Percentiles rank a stretch among this genome's conserved stretches.
Conservation (phyloP, 2,888 invertebrate species). For the Ichneumoninae sp. region DNA sequence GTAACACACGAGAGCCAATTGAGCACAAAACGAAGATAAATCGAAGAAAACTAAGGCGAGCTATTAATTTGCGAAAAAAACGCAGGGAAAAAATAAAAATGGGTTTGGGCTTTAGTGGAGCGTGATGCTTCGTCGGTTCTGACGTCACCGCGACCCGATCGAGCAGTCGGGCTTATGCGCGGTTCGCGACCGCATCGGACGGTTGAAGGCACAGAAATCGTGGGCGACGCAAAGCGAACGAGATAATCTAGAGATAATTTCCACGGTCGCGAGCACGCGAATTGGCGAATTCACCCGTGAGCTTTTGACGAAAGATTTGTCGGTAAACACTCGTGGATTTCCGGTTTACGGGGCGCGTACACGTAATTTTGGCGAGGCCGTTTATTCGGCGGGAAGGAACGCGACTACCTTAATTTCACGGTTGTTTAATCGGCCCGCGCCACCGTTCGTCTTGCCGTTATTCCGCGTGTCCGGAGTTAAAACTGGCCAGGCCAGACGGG, state of each 20-base stretch:
- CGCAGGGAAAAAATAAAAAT: too few species aligned
- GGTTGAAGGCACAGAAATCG: neutral
- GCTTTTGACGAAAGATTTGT: neutral
- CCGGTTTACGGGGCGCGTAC: too few species aligned
- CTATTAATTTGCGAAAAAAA: too few species aligned
- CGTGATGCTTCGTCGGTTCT: too few species aligned
- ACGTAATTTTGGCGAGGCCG: neutral
- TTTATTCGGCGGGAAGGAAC: constrained; percentile 29
- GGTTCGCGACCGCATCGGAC: neutral
- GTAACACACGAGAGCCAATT: too few species aligned
- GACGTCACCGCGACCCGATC: too few species aligned
- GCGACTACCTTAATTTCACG: constrained; percentile 48
- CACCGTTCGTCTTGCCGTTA: constrained; percentile 18
- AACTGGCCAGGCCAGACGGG: neutral
- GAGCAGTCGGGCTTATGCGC: neutral
- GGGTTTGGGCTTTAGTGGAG: too few species aligned
- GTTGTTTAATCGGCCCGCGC: constrained; percentile 37
- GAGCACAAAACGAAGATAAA: too few species aligned
- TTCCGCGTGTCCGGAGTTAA: constrained; percentile 19
- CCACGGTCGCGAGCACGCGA: neutral
- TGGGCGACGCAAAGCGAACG: neutral
- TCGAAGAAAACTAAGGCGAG: too few species aligned
- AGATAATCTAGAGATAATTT: neutral
- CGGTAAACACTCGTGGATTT: neutral
- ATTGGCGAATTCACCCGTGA: neutral